Percentiles rank a stretch among this genome's conserved stretches.
These are phyloP conservation scores for Phymanthus crucifer DNA, from an alignment of 92 coral and sea anemone genomes.

Conservation along the genomic window DNA sequence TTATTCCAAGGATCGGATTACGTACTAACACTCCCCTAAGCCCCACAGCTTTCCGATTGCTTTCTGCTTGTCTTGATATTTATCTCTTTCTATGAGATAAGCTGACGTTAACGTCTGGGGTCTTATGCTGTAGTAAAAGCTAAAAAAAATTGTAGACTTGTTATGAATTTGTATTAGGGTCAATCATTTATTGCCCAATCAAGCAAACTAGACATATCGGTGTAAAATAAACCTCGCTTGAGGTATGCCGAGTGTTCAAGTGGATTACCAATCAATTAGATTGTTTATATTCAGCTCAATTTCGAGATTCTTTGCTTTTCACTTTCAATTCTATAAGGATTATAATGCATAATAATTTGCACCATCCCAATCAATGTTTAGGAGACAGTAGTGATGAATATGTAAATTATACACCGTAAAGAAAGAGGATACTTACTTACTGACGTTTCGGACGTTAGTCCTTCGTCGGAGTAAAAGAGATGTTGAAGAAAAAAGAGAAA, in stretches of 20 bases:
- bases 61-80: conserved; percentile 1
- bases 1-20: conserved; percentile 18
- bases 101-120: neutral
- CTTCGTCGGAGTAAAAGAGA: too few relatives aligned
- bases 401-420: too few relatives aligned
- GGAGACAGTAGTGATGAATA: too few relatives aligned
- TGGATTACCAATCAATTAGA: neutral
- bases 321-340: too few relatives aligned
- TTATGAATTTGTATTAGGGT: neutral
- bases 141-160: neutral
- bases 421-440: too few relatives aligned
- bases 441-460: too few relatives aligned
- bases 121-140: neutral
- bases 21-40: neutral
- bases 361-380: too few relatives aligned
- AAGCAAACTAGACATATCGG: conserved; percentile 1
- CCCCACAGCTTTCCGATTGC: neutral
- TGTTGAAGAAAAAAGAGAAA: neutral
- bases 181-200: neutral
- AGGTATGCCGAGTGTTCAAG: neutral
- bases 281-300: neutral
- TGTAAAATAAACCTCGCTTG: neutral
- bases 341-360: too few relatives aligned
- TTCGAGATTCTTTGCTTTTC: neutral
- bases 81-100: neutral